Conservation (phyloP, 1,140 invertebrate species). For the Diorhabda elongata region DNA sequence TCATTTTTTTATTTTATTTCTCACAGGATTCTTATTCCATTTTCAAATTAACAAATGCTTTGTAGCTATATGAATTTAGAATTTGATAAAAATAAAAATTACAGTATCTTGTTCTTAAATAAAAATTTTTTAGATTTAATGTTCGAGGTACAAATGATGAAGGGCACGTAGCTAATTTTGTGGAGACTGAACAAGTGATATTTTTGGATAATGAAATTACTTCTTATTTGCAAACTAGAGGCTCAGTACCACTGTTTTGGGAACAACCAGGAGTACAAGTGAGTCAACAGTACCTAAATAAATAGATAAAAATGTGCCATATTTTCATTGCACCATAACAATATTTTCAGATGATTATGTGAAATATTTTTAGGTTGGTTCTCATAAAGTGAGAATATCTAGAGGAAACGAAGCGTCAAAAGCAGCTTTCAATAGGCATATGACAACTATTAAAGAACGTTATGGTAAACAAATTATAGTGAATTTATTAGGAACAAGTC, state of each 20-base stretch:
- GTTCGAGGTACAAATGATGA: slow-evolving; percentile 98
- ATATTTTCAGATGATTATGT: no score
- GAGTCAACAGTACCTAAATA: slow-evolving; percentile 10
- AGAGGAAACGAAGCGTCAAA: slow-evolving; percentile 89
- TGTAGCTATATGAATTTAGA: no score
- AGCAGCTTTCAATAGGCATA: slow-evolving; percentile 88
- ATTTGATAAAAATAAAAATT: no score
- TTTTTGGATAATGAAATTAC: slow-evolving; percentile 83
- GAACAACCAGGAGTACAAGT: slow-evolving; percentile 98
- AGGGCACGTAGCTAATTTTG: slow-evolving; percentile 99
- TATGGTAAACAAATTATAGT: slow-evolving; percentile 91
- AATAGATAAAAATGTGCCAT: no score
- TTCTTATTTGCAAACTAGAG: slow-evolving; percentile 84
- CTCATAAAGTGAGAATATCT: slow-evolving; percentile 97
- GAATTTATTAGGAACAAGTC: slow-evolving; percentile 84
- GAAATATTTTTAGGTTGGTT: slow-evolving; percentile 69
- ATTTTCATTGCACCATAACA: no score
- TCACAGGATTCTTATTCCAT: no score
- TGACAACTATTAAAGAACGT: slow-evolving; percentile 78
- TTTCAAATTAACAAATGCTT: no score
- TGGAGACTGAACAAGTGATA: slow-evolving; percentile 97
- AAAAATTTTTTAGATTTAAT: slow-evolving; percentile 70
- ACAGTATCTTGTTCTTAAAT: neutral
- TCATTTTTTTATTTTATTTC: no score
- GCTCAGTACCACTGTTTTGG: slow-evolving; percentile 98